A percentile compares a stretch with the other conserved stretches of the same genome.
These are phyloP conservation scores for Cephus sareptanus DNA, from an alignment of 2,888 invertebrate species.

Conservation along the genomic window DNA sequence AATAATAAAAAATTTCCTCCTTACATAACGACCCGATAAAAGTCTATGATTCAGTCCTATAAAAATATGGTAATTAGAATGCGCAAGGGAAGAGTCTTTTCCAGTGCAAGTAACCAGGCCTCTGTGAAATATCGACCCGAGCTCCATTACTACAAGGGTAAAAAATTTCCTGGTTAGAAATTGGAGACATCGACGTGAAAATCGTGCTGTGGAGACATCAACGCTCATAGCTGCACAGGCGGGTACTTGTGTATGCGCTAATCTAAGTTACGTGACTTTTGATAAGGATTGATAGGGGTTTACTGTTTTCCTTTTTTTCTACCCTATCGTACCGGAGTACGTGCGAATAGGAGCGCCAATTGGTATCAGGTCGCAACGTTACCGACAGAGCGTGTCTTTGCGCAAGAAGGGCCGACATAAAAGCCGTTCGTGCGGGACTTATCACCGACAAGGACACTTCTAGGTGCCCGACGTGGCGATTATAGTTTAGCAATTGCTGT, in stretches of 20 bases:
- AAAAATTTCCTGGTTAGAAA: neutral
- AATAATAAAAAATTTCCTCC: neutral
- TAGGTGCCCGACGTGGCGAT: neutral
- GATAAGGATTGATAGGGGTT: neutral
- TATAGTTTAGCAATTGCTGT: neutral
- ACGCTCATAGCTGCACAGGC: neutral
- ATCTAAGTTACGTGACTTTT: neutral
- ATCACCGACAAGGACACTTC: neutral
- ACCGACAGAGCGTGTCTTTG: neutral
- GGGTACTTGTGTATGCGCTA: neutral
- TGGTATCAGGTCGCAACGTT: neutral
- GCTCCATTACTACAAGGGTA: neutral
- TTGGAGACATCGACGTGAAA: neutral
- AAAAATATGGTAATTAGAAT: neutral
- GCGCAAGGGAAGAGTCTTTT: neutral
- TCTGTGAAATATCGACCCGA: neutral
- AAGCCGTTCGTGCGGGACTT: slow-evolving; percentile 4
- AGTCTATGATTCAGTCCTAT: neutral
- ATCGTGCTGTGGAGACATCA: neutral
- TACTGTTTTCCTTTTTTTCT: neutral
- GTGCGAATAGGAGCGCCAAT: neutral
- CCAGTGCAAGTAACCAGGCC: neutral
- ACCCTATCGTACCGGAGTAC: neutral
- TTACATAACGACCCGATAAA: neutral
- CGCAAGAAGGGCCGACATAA: neutral